Base-by-base conservation (phyloP, 1,140 invertebrate species). In the Monomorium pharaonis region DNA sequence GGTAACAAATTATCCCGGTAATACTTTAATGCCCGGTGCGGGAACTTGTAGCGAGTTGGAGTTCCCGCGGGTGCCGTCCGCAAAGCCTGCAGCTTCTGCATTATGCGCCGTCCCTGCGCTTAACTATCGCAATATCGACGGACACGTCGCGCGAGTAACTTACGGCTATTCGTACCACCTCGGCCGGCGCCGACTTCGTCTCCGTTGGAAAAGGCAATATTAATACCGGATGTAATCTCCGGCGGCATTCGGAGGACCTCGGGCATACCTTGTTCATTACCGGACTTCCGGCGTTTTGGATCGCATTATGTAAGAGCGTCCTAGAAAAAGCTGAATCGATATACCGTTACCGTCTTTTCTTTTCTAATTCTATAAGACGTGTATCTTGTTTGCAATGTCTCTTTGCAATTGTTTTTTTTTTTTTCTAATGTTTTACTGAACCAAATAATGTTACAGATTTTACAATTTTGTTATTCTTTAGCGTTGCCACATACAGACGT, bases 71-170 rank as follows among this genome's bases (percentile, higher is more conserved):
- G 49, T 51, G 47, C 54, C 51, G 75, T 51, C 70, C 62, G 76
- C 87, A 89, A 89, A 89, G 51, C 30, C 24, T 54, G 60, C 62
- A 78, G 84, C 62, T 77, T 60, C 21, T 77, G 85, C 67, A 58
- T 84, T 86, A 88, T 70, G 76, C 84, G 60, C 70, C 86, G 81
- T 89, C 87, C 65, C 84, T 33, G 78, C 42, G 76, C 70, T 86
- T 84, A 89, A 89, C 85, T 89, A 89, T 89, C 65, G 88, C 77
- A 89, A 89, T 89, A 89, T 89, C 88, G 88, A 89, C 78, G 88
- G 87, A 86, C 88, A 86, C 70, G 85, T 84, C 83, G 83, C 63
- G 58, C 62, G 65, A 74, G 77, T 89, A 89, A 89, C 88, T 89
- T 87, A 89, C 58, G 78, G 87, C 77, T 89, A 89, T 89, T 89